Conservation (phyloP, 2,113 vertebrate species). For the Pteronura brasiliensis region DNA sequence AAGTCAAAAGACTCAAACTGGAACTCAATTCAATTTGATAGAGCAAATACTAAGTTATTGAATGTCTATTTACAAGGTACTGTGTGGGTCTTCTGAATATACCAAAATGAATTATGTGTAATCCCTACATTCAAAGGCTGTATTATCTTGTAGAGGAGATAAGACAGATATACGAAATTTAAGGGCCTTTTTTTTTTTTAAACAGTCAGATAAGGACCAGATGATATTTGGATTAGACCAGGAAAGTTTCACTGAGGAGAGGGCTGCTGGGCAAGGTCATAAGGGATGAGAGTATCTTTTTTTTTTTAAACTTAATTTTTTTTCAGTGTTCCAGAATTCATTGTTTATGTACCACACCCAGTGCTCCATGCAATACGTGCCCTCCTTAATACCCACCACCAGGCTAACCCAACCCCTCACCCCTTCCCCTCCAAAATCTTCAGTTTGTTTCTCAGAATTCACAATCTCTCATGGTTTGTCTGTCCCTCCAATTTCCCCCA, state of each 20-base stretch:
- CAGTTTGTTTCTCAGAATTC: too few species aligned
- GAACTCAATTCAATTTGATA: slow-evolving; percentile 42
- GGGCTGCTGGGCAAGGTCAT: not conserved
- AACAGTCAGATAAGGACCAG: not conserved
- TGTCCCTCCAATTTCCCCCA: too few species aligned
- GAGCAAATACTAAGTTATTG: slow-evolving; percentile 59
- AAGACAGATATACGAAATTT: not conserved
- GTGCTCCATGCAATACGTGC: too few species aligned
- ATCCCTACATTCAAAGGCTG: slow-evolving; percentile 12
- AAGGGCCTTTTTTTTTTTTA: not conserved
- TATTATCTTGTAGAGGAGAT: slow-evolving; percentile 1
- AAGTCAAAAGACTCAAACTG: slow-evolving; percentile 45
- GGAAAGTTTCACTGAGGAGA: not conserved
- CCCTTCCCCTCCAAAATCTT: too few species aligned
- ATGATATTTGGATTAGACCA: not conserved
- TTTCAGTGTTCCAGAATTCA: too few species aligned
- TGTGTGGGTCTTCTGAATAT: slow-evolving; percentile 33
- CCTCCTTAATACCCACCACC: too few species aligned
- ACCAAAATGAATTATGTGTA: slow-evolving; percentile 37
- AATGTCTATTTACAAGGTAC: slow-evolving; percentile 55
- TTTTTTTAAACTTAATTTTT: too few species aligned
- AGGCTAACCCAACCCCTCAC: too few species aligned
- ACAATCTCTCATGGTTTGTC: too few species aligned
- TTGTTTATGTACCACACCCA: too few species aligned
- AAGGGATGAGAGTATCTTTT: not conserved